Conservation (phyloP, 2,113 vertebrate genomes). For the Lepus americanus region DNA sequence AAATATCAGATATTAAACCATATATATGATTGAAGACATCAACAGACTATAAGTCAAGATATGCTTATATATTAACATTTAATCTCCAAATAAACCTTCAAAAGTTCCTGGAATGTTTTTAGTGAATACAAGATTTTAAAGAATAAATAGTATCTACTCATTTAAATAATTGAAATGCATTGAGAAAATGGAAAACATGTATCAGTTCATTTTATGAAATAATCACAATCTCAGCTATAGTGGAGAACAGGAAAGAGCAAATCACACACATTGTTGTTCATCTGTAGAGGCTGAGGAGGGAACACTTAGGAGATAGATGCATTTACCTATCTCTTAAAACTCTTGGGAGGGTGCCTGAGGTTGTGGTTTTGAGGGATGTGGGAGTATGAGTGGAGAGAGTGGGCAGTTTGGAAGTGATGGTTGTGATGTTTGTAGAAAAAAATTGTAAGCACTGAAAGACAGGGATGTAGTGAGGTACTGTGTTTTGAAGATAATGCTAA, state of each 20-base stretch:
- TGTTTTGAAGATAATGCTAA: slow-evolving; percentile 18
- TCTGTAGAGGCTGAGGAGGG: background rate
- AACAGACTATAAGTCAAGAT: background rate
- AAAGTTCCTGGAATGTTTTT: background rate
- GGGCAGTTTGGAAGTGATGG: rapidly evolving
- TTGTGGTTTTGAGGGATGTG: too few species aligned
- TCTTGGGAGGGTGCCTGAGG: background rate
- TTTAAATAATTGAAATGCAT: background rate
- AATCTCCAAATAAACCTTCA: background rate
- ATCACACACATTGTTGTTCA: background rate
- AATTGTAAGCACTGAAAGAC: background rate
- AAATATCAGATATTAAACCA: background rate
- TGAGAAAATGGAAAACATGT: background rate
- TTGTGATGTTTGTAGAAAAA: background rate
- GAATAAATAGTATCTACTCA: background rate
- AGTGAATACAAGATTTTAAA: background rate
- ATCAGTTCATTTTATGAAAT: background rate
- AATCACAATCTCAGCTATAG: background rate
- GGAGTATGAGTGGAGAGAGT: rapidly evolving
- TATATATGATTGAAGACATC: background rate
- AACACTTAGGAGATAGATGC: too few species aligned
- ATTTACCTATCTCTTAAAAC: too few species aligned
- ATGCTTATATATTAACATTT: background rate
- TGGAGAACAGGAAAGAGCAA: background rate
- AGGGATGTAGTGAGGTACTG: background rate